Evolutionary conservation across 2,113 vertebrate genomes (phyloP).

Genomic region (Spheniscus mendiculus): DNA sequence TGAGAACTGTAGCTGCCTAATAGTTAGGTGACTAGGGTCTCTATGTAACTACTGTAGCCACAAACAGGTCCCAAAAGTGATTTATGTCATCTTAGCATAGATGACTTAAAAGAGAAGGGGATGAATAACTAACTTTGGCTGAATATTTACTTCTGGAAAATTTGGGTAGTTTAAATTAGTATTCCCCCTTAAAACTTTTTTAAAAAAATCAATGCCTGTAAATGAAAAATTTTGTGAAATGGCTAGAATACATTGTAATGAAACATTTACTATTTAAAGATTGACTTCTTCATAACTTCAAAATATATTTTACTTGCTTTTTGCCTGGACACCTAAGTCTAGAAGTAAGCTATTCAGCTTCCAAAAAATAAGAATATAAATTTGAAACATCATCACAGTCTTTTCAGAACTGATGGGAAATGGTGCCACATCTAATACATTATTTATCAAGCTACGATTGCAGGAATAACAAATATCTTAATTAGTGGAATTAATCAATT

Average conservation of each 20-base stretch:
- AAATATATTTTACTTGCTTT: not conserved
- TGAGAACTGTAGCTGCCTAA: not conserved
- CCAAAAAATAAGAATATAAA: not conserved
- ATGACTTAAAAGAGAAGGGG: not conserved
- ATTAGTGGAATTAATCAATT: constrained; percentile 63
- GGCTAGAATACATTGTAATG: not conserved
- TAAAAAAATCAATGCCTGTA: not conserved
- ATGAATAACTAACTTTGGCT: not conserved
- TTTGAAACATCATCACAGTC: not conserved
- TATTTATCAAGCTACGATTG: constrained; percentile 52
- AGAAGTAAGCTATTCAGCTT: not conserved
- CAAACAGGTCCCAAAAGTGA: not conserved
- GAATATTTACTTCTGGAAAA: not conserved
- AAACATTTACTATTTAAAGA: not conserved
- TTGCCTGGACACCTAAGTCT: not conserved
- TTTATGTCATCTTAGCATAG: not conserved
- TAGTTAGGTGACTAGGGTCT: not conserved
- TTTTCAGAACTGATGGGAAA: constrained; percentile 36
- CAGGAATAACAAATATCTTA: constrained; percentile 66
- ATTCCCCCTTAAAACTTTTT: not conserved
- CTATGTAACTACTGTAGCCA: not conserved
- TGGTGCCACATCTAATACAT: constrained; percentile 14
- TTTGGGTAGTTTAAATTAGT: not conserved
- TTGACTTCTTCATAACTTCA: not conserved
- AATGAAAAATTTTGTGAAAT: not conserved